phyloP scores from a whole-genome alignment of 2,888 invertebrate genomes.

The Labia minor region DNA sequence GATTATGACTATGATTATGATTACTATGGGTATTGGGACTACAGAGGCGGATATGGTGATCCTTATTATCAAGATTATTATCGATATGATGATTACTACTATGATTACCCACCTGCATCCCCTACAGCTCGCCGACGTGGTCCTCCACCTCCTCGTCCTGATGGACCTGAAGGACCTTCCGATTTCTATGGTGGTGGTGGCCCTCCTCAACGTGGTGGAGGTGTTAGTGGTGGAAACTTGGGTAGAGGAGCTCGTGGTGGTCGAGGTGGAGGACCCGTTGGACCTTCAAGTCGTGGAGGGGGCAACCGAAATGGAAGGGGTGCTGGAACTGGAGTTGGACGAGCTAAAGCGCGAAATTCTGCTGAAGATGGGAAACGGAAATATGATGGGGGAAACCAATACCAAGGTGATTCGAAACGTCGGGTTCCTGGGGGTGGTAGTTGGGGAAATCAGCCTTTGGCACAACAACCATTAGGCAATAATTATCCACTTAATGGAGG shows the following conservation, averaged over 20 bases:
- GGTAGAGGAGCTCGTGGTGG: background rate
- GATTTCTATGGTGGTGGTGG: background rate
- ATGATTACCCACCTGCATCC: background rate
- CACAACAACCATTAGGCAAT: background rate
- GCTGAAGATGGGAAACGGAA: background rate
- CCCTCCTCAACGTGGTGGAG: background rate
- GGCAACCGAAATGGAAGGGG: background rate
- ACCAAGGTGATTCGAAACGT: background rate
- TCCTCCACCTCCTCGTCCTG: background rate
- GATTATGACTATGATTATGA: background rate
- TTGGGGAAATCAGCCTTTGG: background rate
- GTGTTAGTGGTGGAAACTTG: background rate
- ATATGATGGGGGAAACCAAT: background rate
- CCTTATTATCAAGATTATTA: conserved; percentile 1
- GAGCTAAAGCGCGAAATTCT: background rate
- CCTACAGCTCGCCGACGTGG: background rate
- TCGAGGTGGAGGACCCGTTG: background rate
- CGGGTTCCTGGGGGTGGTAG: background rate
- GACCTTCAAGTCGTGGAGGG: background rate
- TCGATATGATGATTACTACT: background rate
- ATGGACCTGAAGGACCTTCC: background rate
- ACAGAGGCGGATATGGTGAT: background rate
- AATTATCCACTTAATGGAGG: conserved; percentile 1
- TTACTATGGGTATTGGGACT: conserved; percentile 7
- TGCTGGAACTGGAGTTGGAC: background rate